Conservation (phyloP, 2,113 vertebrate genomes). For the Pseudorasbora parva region DNA sequence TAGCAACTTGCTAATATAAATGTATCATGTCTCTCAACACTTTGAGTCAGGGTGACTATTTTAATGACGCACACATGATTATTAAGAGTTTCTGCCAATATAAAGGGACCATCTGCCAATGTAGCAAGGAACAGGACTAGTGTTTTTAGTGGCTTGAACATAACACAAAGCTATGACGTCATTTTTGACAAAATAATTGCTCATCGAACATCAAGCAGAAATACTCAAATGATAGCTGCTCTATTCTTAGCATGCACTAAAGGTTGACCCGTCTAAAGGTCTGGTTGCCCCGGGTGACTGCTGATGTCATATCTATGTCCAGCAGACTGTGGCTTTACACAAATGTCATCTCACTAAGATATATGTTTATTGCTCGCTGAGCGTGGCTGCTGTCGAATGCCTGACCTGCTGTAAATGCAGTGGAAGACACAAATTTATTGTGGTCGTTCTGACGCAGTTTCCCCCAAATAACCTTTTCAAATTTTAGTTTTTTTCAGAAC, state of each 20-base stretch:
- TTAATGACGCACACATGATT: no score
- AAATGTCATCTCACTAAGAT: constrained; percentile 48
- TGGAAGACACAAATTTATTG: background rate
- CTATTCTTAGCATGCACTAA: constrained; percentile 10
- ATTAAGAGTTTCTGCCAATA: background rate
- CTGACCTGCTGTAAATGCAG: background rate
- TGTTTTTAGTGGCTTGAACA: background rate
- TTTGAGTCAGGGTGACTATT: no score
- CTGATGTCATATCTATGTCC: constrained; percentile 50
- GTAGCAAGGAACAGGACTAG: background rate
- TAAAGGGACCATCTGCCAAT: background rate
- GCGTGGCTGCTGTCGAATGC: constrained; percentile 36
- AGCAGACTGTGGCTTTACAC: constrained; percentile 45
- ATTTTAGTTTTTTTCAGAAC: no score
- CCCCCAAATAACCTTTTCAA: background rate
- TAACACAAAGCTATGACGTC: background rate
- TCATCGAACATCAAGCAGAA: background rate
- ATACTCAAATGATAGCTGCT: background rate
- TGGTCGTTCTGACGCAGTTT: background rate
- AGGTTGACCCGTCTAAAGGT: constrained; percentile 24
- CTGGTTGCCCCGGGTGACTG: constrained; percentile 45
- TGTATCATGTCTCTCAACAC: no score
- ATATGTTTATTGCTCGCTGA: constrained; percentile 52
- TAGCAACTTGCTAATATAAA: background rate
- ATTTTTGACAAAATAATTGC: background rate